These are phyloP conservation scores for Drosophila subpulchrella DNA, from an alignment of 1,140 invertebrate genomes.

Conservation along the genomic window DNA sequence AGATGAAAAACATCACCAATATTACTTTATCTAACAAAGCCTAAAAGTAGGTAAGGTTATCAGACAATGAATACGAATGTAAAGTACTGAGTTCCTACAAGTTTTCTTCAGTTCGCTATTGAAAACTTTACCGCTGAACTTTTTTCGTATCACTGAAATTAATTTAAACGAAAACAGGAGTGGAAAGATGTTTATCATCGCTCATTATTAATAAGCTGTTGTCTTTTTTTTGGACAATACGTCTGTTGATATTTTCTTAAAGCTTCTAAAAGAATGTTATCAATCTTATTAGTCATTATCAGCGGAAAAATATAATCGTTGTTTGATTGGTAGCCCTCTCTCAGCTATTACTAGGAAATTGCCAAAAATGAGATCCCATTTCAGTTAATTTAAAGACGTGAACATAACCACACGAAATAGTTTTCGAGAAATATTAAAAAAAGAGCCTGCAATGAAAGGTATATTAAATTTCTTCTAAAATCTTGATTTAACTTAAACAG, in stretches of 20 bases:
- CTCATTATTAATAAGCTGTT: slow-evolving; percentile 25
- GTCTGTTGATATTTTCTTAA: slow-evolving; percentile 2
- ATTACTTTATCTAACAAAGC: slow-evolving; percentile 3
- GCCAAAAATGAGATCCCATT: slow-evolving; percentile 9
- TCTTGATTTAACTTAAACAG: no score
- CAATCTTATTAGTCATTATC: slow-evolving; percentile 38
- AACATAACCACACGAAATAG: background rate
- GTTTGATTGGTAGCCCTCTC: slow-evolving; percentile 12
- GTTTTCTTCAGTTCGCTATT: background rate
- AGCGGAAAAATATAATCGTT: slow-evolving; percentile 2
- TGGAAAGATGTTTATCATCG: slow-evolving; percentile 14
- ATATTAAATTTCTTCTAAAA: no score
- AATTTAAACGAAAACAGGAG: slow-evolving; percentile 26
- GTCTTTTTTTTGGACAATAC: slow-evolving; percentile 29
- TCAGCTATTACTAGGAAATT: slow-evolving; percentile 11
- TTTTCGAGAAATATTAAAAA: no score
- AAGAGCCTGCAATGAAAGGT: no score
- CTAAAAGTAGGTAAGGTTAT: slow-evolving; percentile 31
- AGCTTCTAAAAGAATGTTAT: slow-evolving; percentile 14
- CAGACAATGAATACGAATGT: background rate
- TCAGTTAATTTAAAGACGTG: slow-evolving; percentile 20
- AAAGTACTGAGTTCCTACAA: background rate
- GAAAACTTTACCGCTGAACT: background rate
- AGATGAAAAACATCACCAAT: background rate
- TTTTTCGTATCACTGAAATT: slow-evolving; percentile 14